Base-by-base conservation (phyloP, 2,888 invertebrate species). In the Ischnura elegans region DNA sequence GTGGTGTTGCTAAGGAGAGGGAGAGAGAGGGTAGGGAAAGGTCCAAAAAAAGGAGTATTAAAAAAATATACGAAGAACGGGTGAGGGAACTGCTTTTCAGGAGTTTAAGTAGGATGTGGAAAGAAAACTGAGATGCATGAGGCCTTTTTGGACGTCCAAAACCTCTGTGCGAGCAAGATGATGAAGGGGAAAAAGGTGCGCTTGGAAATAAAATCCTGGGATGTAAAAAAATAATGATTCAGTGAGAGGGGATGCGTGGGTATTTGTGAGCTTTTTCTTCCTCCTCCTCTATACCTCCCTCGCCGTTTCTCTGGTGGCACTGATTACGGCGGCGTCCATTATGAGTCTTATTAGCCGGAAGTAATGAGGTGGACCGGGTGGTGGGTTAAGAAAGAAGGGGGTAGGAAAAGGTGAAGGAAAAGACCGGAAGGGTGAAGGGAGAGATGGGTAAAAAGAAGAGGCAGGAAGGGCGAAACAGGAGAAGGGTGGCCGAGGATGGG, bases 281-380 rank as follows among this genome's bases (percentile, higher is more conserved):
- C 43, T 25, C 55, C 61, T 61, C 42, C 90, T 90, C 61, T n/a
- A n/a, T n/a, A n/a, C n/a, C n/a, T n/a, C n/a, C n/a, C n/a, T 90
- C 90, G 61, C 61, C n/a, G 90, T 90, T 90, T 90, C 90, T 61
- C 90, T 45, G 90, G 55, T 90, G 61, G 61, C 61, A 61, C 66
- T 90, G 66, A 90, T 90, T 90, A 90, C 90, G 90, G 47, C n/a
- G n/a, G 90, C 61, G 90, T 90, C 90, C 90, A 90, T 90, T 90
- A 90, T 90, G 66, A 90, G 90, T 90, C 90, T 90, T 90, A 90
- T 90, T 90, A 90, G 61, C 61, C 61, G 66, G 90, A 66, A 90
- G 90, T 90, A 90, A 90, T 90, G 90, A 66, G 90, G 43, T 66
- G 90, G 61, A 29, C 42, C 43, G 43, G 43, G 61, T 6, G 43